Evolutionary conservation across 2,888 invertebrate species (phyloP).

Genomic region (Ellobium chinense): DNA sequence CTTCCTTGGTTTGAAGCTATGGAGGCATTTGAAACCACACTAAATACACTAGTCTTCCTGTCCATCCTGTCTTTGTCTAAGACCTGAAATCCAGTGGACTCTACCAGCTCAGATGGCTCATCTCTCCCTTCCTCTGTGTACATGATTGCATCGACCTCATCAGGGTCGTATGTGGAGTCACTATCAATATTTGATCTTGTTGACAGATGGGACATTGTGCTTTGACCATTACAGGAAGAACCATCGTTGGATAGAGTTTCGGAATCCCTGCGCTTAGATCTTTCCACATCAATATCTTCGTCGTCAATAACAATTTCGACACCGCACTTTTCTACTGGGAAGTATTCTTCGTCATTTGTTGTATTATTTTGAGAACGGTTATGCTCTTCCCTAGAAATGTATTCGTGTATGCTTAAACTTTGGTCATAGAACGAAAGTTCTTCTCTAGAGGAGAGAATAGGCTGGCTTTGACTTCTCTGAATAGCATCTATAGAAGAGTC

Average conservation of each 20-base stretch:
- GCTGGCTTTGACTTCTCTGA: conserved; percentile 28
- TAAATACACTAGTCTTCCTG: conserved; percentile 8
- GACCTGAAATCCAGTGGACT: neutral
- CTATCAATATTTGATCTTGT: neutral
- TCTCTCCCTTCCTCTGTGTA: neutral
- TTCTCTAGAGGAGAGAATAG: conserved; percentile 7
- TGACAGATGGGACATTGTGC: neutral
- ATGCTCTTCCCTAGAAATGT: neutral
- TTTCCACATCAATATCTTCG: neutral
- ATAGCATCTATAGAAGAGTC: conserved; percentile 24
- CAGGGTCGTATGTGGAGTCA: neutral
- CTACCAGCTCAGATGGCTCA: neutral
- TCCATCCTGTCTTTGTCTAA: neutral
- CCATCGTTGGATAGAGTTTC: neutral
- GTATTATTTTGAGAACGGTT: no score
- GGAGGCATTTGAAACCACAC: conserved; percentile 2
- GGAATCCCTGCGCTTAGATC: neutral
- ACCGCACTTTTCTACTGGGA: neutral
- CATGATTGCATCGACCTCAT: neutral
- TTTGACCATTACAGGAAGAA: neutral
- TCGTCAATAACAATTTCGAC: neutral
- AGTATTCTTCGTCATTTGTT: neutral
- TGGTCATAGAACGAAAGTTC: conserved; percentile 16
- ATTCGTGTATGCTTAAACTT: conserved; percentile 14
- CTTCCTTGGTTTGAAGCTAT: neutral